Base-by-base conservation (phyloP, 2,797 vertebrate species). In the Urophycis tenuis region DNA sequence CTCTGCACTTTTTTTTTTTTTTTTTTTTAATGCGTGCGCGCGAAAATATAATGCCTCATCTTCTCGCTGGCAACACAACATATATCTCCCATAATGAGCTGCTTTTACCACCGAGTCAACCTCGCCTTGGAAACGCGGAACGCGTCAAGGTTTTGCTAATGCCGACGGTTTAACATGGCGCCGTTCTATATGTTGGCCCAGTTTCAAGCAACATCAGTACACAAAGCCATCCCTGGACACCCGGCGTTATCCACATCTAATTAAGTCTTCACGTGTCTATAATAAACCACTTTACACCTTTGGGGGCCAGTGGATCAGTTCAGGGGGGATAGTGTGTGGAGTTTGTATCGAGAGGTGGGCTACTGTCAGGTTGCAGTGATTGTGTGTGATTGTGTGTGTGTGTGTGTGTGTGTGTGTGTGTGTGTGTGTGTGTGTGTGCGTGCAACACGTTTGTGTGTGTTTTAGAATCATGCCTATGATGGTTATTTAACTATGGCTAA, bases 251-350 rank as follows among this genome's bases (percentile, higher is more conserved):
- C 90, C 89, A 87, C 91, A 89, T 90, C 91, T 92, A 91, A 92
- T 92, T 92, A 92, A 91, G 91, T 90, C 89, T 87, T 92, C 89
- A 90, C 89, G 86, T 93, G 89, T 91, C 87, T 87, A 89, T 90
- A 92, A 92, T 92, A 90, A 91, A 92, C 85, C 87, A 89, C 88
- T 90, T 89, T 88, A 90, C 90, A 85, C 90, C 90, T 86, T 86
- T 79, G 80, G 91, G 89, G 91, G 85, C 85, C 14, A 79, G 82
- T 86, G 3, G 87, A 88, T 87, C 88, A 89, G 89, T 90, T 88
- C 88, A 86, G 86, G 73, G 81, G 77, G 79, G 71, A 0, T 49
- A 22, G 75, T 74, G 78, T 79, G 39, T 83, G 80, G 74, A 78
- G 6, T 77, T 17, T 41, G 39, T 41, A 12, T 41, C 85, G 88